Percentiles rank a stretch among this genome's conserved stretches.
These are phyloP conservation scores for Acleris cristana DNA, from an alignment of 2,888 invertebrate species.

Conservation along the genomic window DNA sequence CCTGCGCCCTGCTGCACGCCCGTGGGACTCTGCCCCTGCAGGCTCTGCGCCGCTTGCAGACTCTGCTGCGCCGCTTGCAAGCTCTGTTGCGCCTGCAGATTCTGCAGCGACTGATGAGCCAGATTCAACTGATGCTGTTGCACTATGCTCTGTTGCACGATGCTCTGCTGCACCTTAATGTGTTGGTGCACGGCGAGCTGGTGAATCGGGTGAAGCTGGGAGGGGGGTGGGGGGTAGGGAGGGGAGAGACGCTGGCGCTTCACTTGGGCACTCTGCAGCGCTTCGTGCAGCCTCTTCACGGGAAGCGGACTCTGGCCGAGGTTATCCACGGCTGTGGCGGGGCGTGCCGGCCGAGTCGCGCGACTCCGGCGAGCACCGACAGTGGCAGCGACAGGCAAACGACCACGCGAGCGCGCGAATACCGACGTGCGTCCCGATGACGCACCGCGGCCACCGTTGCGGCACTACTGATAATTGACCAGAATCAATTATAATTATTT, in stretches of 20 bases:
- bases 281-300: slow-evolving; percentile 85
- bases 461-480: slow-evolving; percentile 60
- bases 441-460: slow-evolving; percentile 63
- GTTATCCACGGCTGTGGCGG: slow-evolving; percentile 83
- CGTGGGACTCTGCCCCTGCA: slow-evolving; percentile 57
- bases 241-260: slow-evolving; percentile 86
- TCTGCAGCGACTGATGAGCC: slow-evolving; percentile 77
- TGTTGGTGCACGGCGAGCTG: slow-evolving; percentile 79
- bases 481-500: slow-evolving; percentile 47
- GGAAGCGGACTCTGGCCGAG: slow-evolving; percentile 82
- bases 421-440: slow-evolving; percentile 64
- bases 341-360: slow-evolving; percentile 82
- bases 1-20: slow-evolving; percentile 72
- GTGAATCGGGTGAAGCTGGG: slow-evolving; percentile 74
- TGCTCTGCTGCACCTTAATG: slow-evolving; percentile 78
- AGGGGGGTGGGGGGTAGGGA: slow-evolving; percentile 81
- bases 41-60: slow-evolving; percentile 63
- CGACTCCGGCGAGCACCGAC: slow-evolving; percentile 83
- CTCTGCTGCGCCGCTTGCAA: slow-evolving; percentile 66
- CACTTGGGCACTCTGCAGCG: slow-evolving; percentile 84
- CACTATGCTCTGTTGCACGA: slow-evolving; percentile 79
- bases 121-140: slow-evolving; percentile 79
- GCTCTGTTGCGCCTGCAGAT: slow-evolving; percentile 67
- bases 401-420: slow-evolving; percentile 72
- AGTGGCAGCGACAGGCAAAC: slow-evolving; percentile 71